Evolutionary conservation across 2,797 vertebrate genomes (phyloP).

Genomic region (Platalea minor): DNA sequence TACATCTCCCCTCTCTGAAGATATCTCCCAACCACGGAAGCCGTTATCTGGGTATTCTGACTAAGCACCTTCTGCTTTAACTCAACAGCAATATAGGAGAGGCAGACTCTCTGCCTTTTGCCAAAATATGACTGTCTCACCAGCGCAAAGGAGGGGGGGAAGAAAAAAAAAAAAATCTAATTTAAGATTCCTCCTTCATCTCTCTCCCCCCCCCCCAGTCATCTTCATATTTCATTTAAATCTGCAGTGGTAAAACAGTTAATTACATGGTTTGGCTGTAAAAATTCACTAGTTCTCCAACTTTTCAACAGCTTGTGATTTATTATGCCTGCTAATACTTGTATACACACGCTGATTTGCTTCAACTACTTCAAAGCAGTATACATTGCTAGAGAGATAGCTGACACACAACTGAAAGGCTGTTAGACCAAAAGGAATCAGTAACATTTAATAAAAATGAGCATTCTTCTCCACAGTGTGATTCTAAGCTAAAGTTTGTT

Average conservation of each 20-base stretch:
- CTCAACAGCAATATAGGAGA: neutral
- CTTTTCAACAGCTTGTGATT: neutral
- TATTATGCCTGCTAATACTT: neutral
- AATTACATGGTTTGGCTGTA: neutral
- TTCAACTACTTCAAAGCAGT: neutral
- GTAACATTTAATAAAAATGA: neutral
- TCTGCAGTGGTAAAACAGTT: neutral
- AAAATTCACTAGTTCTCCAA: neutral
- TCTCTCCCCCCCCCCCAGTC: fast-evolving
- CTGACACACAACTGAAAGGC: neutral
- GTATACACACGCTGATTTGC: neutral
- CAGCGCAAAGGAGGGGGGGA: neutral
- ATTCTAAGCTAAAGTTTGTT: neutral
- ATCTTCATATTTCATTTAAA: neutral
- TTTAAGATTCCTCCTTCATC: neutral
- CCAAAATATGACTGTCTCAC: neutral
- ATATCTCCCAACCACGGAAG: neutral
- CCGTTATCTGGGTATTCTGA: neutral
- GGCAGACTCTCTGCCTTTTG: neutral
- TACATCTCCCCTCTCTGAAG: neutral
- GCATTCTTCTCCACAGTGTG: neutral
- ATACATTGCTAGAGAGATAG: neutral
- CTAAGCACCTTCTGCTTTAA: neutral
- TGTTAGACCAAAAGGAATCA: neutral
- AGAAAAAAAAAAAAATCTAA: neutral